Evolutionary conservation across 1,140 invertebrate species (phyloP).

Genomic region (Streblospio benedicti): DNA sequence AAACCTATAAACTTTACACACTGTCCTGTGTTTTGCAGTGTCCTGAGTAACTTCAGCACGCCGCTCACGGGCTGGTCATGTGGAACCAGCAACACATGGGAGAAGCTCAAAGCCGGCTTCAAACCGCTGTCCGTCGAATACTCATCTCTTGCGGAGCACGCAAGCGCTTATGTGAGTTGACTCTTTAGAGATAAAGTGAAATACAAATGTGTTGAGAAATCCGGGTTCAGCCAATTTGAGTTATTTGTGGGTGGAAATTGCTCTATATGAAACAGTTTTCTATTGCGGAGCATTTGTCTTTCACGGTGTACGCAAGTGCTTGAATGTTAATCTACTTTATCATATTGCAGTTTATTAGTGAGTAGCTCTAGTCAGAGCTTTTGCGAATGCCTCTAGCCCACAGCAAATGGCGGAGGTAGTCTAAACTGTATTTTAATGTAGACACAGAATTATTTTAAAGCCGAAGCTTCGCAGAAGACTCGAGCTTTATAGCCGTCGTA

Average conservation of each 20-base stretch:
- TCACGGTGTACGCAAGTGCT: not conserved
- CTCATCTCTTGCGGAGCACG: constrained; percentile 36
- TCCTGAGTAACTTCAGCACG: constrained; percentile 24
- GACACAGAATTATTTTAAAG: no score
- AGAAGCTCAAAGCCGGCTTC: constrained; percentile 56
- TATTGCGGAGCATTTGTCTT: not conserved
- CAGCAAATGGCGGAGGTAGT: no score
- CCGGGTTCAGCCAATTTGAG: not conserved
- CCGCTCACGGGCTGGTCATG: constrained; percentile 52
- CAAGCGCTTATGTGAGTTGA: constrained; percentile 34
- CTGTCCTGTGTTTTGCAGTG: not conserved
- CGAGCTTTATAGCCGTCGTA: no score
- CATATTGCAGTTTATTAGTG: not conserved
- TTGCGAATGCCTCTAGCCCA: no score
- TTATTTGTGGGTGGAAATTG: not conserved
- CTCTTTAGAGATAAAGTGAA: not conserved
- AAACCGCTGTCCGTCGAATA: constrained; percentile 55
- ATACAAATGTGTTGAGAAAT: not conserved
- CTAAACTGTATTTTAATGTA: no score
- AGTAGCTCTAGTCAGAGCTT: no score
- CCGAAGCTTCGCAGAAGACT: no score
- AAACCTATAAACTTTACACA: not conserved
- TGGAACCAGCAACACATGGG: constrained; percentile 56
- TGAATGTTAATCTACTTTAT: not conserved
- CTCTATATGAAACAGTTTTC: no score